Base-by-base conservation (phyloP, 2,113 vertebrate genomes). In the Hippocampus comes region DNA sequence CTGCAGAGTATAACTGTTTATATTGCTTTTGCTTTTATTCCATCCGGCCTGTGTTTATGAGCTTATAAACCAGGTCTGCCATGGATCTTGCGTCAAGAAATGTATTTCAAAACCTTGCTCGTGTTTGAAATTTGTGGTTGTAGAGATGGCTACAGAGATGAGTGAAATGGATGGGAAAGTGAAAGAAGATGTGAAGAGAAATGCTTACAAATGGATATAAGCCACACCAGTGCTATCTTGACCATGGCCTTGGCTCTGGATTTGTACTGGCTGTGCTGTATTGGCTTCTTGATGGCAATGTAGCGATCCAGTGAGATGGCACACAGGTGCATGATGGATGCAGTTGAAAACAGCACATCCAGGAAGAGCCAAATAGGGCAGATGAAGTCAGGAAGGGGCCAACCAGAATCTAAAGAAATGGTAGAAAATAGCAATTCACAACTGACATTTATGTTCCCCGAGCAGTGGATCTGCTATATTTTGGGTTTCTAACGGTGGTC, bases 241-340 rank as follows among this genome's bases (percentile, higher is more conserved):
- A 92, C 91, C 82, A 97, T 79, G 1, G 94, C 95, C 83, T 96
- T 98, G 73, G 95, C 90, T 89, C 95, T 91, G 27, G 97, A 98
- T 75, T 99, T 99, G 90, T 91, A 96, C 80, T 97, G 97, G 86
- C 94, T 99, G 84, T 97, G 95, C 80, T 98, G 96, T 71, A 99
- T 98, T 72, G 97, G 97, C 89, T 94, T 98, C 92, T 99, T 99
- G 84, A 99, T 99, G 0, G 96, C 97, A 74, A 99, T 93, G 57
- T 98, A 99, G 68, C 97, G 97, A 85, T 99, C 97, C 70, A 99
- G 91, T 18, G 97, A 98, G 91, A 99, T 99, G 88, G 97, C 97
- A 48, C 97, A 99, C 68, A 99, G 94, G 72, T 98, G 97, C 95
- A 99, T 96, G 85, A 99, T 99, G 81, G 97, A 98, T 30, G 97